Percentiles rank a stretch among this genome's conserved stretches.
These are phyloP conservation scores for Apis laboriosa DNA, from an alignment of 1,140 invertebrate genomes.

Conservation along the genomic window DNA sequence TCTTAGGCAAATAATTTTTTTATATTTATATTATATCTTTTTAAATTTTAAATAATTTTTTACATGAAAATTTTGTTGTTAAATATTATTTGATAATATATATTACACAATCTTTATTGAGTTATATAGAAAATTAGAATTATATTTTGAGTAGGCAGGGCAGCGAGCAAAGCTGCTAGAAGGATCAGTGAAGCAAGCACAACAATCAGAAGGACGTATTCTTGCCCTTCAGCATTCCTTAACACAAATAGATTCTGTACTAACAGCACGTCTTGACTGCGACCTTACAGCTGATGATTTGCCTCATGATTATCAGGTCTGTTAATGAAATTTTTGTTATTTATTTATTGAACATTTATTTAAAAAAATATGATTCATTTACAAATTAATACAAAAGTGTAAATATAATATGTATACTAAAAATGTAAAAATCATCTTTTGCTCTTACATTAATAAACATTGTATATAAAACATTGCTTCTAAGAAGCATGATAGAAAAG, in stretches of 20 bases:
- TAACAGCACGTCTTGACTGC: constrained; percentile 88
- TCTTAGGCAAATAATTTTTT: neutral
- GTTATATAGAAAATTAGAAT: constrained; percentile 53
- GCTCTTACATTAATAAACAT: neutral
- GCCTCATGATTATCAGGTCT: constrained; percentile 90
- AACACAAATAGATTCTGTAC: constrained; percentile 85
- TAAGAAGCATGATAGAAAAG: constrained; percentile 22
- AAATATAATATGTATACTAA: constrained; percentile 7
- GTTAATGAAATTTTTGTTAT: constrained; percentile 56
- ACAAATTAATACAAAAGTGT: constrained; percentile 1
- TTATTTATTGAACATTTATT: neutral
- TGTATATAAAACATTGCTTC: constrained; percentile 11
- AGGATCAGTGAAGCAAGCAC: constrained; percentile 88
- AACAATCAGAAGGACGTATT: constrained; percentile 89
- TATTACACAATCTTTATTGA: constrained; percentile 13
- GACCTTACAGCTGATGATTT: constrained; percentile 91
- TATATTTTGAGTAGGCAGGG: constrained; percentile 83
- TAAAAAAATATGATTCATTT: neutral
- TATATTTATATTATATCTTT: neutral
- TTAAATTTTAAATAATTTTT: neutral
- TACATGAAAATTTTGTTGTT: neutral
- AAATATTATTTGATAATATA: neutral
- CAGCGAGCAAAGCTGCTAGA: constrained; percentile 88
- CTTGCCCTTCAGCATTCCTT: constrained; percentile 90
- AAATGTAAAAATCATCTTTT: neutral